Conservation (phyloP, 1,140 invertebrate species). For the Cotesia typhae region DNA sequence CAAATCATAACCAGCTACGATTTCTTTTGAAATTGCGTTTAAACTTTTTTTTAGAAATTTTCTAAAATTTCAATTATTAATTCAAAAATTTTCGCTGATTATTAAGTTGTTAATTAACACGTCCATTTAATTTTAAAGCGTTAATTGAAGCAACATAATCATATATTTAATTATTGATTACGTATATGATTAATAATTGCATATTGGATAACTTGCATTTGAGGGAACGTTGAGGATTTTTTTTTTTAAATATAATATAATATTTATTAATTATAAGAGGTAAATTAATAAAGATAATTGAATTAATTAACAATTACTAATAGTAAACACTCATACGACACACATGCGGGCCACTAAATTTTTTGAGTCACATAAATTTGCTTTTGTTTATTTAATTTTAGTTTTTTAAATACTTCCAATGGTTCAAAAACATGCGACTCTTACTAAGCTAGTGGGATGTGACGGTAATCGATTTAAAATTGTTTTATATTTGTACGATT, state of each 20-base stretch:
- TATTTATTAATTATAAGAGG: constrained; percentile 12
- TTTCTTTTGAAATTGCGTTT: neutral
- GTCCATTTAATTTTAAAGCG: constrained; percentile 15
- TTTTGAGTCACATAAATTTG: constrained; percentile 17
- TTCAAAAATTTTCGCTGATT: no score
- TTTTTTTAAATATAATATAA: constrained; percentile 18
- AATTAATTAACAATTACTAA: constrained; percentile 36
- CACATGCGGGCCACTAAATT: constrained; percentile 39
- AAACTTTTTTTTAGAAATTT: neutral
- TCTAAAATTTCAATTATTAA: neutral
- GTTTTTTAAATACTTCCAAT: constrained; percentile 7
- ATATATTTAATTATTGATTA: neutral
- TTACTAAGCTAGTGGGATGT: constrained; percentile 40
- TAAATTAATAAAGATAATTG: constrained; percentile 15
- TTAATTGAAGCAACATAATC: constrained; percentile 23
- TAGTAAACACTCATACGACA: constrained; percentile 38
- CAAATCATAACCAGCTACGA: constrained; percentile 27
- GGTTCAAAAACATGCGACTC: constrained; percentile 45
- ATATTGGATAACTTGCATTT: neutral
- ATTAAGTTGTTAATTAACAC: neutral
- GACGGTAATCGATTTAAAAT: constrained; percentile 38
- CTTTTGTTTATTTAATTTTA: constrained; percentile 1
- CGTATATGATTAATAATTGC: neutral
- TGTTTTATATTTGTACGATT: constrained; percentile 27
- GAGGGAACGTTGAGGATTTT: constrained; percentile 24